Evolutionary conservation across 2,888 invertebrate genomes (phyloP).

Genomic region (Pristionchus arcanus): DNA sequence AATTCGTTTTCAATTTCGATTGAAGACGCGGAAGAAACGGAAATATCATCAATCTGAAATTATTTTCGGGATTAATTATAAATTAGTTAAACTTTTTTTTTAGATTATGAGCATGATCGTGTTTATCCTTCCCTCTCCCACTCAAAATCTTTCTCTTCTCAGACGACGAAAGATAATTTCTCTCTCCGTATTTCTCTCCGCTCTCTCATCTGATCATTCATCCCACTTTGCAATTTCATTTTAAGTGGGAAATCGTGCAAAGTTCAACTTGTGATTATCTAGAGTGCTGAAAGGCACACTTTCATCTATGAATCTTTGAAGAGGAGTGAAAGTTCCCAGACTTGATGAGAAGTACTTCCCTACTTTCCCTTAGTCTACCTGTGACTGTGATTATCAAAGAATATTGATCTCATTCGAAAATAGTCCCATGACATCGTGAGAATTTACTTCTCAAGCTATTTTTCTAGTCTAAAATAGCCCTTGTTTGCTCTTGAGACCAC

Average conservation of each 20-base stretch:
- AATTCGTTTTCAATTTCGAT: constrained; percentile 64
- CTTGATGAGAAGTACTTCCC: not conserved
- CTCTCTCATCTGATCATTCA: not conserved
- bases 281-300: not conserved
- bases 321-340: not conserved
- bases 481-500: constrained; percentile 8
- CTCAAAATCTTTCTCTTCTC: constrained; percentile 6
- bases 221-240: constrained; percentile 11
- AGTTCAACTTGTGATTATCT: not conserved
- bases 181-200: constrained; percentile 18
- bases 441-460: not conserved
- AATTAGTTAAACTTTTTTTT: not conserved
- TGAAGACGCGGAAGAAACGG: constrained; percentile 24
- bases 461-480: constrained; percentile 20
- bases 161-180: not conserved
- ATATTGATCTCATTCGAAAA: not conserved
- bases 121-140: not conserved
- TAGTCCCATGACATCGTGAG: not conserved
- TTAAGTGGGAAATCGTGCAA: not conserved
- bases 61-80: not conserved
- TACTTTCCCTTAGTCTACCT: not conserved
- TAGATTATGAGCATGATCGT: not conserved
- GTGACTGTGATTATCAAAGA: not conserved
- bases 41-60: constrained; percentile 22
- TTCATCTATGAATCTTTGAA: not conserved